These are phyloP conservation scores for Theodoxus fluviatilis DNA, from an alignment of 2,888 invertebrate genomes.

Conservation along the genomic window DNA sequence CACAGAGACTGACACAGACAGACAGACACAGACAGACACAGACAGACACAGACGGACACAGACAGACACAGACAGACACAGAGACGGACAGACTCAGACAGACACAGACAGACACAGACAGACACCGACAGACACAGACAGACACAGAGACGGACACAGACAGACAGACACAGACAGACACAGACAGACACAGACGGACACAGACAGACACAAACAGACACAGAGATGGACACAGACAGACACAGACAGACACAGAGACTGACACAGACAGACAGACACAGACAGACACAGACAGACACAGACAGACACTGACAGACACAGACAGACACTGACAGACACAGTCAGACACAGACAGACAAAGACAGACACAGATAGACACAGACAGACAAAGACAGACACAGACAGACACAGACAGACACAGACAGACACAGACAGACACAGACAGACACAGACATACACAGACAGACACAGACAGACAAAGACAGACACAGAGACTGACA, in stretches of 20 bases:
- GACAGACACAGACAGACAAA: no score
- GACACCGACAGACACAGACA: neutral
- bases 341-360: no score
- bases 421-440: no score
- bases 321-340: neutral
- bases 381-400: no score
- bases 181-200: slow-evolving; percentile 15
- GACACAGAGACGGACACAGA: neutral
- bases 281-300: slow-evolving; percentile 3
- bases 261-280: neutral
- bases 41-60: neutral
- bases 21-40: no score
- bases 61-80: slow-evolving; percentile 18
- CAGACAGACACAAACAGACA: neutral
- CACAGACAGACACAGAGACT: neutral
- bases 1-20: no score
- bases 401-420: no score
- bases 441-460: no score
- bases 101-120: neutral
- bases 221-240: neutral
- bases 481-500: no score
- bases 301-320: neutral
- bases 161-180: neutral
- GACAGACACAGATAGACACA: no score
- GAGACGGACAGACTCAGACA: neutral